Conservation (phyloP, 2,888 invertebrate genomes). For the Xiphydria camelus region DNA sequence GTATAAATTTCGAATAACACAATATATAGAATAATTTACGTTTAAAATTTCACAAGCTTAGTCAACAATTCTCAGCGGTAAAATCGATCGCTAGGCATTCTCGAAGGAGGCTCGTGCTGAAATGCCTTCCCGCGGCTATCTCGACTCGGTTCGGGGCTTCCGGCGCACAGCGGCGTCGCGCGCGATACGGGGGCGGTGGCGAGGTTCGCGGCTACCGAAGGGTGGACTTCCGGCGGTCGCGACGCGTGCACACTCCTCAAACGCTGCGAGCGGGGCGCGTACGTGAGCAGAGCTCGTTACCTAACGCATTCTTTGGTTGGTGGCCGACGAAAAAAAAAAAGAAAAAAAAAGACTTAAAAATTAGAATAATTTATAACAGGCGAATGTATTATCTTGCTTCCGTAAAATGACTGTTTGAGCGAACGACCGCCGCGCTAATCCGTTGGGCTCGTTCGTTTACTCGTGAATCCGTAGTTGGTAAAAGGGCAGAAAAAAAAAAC, state of each 20-base stretch:
- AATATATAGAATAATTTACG: conserved; percentile 28
- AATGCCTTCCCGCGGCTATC: conserved; percentile 13
- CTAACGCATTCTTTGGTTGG: conserved; percentile 25
- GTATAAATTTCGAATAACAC: too few relatives aligned
- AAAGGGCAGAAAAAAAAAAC: conserved; percentile 6
- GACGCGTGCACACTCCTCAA: background rate
- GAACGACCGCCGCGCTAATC: background rate
- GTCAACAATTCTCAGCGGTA: conserved; percentile 49
- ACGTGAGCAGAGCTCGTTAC: conserved; percentile 34
- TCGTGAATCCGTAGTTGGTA: conserved; percentile 8
- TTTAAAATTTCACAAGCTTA: conserved; percentile 29
- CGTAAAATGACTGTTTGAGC: conserved; percentile 15
- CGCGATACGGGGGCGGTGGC: background rate
- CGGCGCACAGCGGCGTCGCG: background rate
- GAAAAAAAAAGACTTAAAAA: conserved; percentile 47
- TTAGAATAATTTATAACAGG: conserved; percentile 47
- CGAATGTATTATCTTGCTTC: conserved; percentile 26
- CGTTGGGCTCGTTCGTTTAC: background rate
- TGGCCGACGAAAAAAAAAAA: conserved; percentile 29
- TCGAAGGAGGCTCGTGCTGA: conserved; percentile 25
- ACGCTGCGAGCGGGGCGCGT: conserved; percentile 18
- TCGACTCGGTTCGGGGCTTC: background rate
- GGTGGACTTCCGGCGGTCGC: too few relatives aligned
- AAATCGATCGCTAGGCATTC: conserved; percentile 50
- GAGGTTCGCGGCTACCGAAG: background rate